Evolutionary conservation across 2,888 invertebrate species (phyloP).

Genomic region (Tolmerus cingulatus): DNA sequence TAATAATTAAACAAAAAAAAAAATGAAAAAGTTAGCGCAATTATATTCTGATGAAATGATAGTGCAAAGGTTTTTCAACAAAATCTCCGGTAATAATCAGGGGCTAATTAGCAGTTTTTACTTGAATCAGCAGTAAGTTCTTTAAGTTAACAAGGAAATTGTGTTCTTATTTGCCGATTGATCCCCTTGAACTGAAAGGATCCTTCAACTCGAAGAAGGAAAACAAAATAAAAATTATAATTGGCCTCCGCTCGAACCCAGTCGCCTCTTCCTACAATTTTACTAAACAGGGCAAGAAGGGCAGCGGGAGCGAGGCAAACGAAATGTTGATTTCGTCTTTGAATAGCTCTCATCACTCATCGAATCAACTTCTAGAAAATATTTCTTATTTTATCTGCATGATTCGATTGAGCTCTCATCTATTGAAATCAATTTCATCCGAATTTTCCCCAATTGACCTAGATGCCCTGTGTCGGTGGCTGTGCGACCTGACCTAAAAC

Average conservation of each 20-base stretch:
- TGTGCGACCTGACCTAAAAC: background rate
- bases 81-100: background rate
- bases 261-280: background rate
- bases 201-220: background rate
- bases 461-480: background rate
- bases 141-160: background rate
- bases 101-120: background rate
- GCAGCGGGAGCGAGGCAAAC: background rate
- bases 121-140: background rate
- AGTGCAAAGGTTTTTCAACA: background rate
- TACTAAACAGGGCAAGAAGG: background rate
- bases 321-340: background rate
- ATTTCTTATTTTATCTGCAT: background rate
- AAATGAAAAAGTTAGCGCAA: too few species aligned
- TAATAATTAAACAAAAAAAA: too few species aligned
- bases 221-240: background rate
- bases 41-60: background rate
- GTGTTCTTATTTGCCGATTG: background rate
- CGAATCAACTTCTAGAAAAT: background rate
- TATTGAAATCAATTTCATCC: background rate
- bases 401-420: background rate
- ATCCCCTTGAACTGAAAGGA: background rate
- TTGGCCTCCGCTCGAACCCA: background rate
- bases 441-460: background rate
- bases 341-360: background rate